Base-by-base conservation (phyloP, 1,140 invertebrate genomes). In the Scylla paramamosain region DNA sequence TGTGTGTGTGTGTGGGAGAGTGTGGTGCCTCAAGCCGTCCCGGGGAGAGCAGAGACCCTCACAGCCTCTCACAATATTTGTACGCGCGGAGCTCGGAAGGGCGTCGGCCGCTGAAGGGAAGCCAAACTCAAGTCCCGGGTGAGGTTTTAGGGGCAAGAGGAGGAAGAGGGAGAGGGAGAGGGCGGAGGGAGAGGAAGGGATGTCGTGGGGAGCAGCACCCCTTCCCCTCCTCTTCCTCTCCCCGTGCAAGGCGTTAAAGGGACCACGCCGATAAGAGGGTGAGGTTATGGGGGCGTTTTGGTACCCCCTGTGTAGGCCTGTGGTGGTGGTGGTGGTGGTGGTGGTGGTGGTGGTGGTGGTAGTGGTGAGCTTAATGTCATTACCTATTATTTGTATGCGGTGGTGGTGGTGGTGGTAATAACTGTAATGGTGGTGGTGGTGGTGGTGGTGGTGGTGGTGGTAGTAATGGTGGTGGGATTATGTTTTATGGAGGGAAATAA, bases 241-340 rank as follows among this genome's bases (percentile, higher is more conserved):
- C 25, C n/a, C 25, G 20, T 77, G 4, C 20, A n/a, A 77, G n/a
- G 67, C 67, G 67, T 77, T 77, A 77, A 77, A 77, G 67, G 25
- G 67, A 77, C 67, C 67, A 25, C 16, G n/a, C 67, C 67, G 67
- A 77, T 77, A 77, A 77, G 67, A 77, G 67, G 67, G 67, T 77
- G 12, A 20, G 67, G 67, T 77, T 77, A 77, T 77, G 67, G 25
- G 52, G 67, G 20, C 25, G 20, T 77, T 77, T 77, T 77, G 67
- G 6, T 77, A 20, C 10, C 67, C 67, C 25, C 25, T 14, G 25
- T n/a, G 20, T 77, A 77, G 67, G 67, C 67, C 67, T 77, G 67
- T 77, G 67, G 67, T 77, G 67, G 67, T 77, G 67, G 67, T 77
- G 67, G n/a, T 77, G 67, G 67, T 77, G 67, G 67, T 77, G 59